Percentiles rank a stretch among this genome's conserved stretches.
Evolutionary conservation across 2,113 vertebrate species (phyloP).

Genomic region (Centrocercus urophasianus): DNA sequence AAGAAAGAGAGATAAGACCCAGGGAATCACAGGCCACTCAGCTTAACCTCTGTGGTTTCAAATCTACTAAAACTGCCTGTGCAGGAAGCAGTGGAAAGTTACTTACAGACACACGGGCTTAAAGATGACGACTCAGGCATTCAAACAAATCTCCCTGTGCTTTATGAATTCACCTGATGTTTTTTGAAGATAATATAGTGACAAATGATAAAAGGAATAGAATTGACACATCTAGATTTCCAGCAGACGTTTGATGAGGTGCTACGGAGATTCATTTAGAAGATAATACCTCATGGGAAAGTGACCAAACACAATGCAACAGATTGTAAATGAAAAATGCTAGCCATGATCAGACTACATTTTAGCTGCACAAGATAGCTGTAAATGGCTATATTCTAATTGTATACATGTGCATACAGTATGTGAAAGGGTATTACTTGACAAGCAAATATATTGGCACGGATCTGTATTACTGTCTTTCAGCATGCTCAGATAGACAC

Average conservation of each 20-base stretch:
- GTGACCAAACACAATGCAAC: background rate
- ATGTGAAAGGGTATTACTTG: conserved; percentile 6
- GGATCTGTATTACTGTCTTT: background rate
- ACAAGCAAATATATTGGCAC: conserved; percentile 12
- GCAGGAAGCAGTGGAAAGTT: conserved; percentile 46
- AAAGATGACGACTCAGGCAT: conserved; percentile 26
- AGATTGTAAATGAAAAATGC: conserved; percentile 27
- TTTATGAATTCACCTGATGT: conserved; percentile 63
- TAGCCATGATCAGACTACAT: background rate
- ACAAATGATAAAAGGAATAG: conserved; percentile 60
- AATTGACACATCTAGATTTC: conserved; percentile 42
- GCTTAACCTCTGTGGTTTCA: conserved; percentile 62
- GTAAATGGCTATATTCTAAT: background rate
- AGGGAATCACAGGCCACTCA: conserved; percentile 48
- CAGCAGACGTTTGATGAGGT: conserved; percentile 57
- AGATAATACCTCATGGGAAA: conserved; percentile 55
- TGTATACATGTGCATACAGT: conserved; percentile 37
- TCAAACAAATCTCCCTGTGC: conserved; percentile 45
- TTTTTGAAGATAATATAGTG: conserved; percentile 69
- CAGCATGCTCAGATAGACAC: fast-evolving
- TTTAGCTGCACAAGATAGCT: conserved; percentile 10
- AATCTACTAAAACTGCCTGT: conserved; percentile 48
- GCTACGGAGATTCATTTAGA: conserved; percentile 49
- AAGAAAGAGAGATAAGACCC: conserved; percentile 57
- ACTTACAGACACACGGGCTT: conserved; percentile 49